Conservation (phyloP, 2,888 invertebrate genomes). For the Ophion costatus region DNA sequence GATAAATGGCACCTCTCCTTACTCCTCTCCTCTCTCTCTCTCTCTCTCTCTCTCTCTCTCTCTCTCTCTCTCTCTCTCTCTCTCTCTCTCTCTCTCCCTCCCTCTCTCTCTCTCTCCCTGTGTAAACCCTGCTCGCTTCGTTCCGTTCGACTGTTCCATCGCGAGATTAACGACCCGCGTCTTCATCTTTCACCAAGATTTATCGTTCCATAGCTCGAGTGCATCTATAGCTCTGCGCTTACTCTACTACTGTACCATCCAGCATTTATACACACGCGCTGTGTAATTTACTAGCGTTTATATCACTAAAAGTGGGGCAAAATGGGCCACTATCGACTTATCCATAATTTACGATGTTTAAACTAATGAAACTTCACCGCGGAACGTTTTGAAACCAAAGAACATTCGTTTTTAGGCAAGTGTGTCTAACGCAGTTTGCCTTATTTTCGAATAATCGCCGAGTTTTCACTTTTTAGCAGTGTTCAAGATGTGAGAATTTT, state of each 20-base stretch:
- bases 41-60: not conserved
- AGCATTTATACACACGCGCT: slow-evolving; percentile 6
- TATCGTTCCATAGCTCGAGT: slow-evolving; percentile 62
- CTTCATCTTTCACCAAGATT: slow-evolving; percentile 69
- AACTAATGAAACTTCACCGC: too few relatives aligned
- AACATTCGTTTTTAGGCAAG: too few relatives aligned
- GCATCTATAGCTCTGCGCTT: slow-evolving; percentile 44
- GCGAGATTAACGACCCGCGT: slow-evolving; percentile 68
- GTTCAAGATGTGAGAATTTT: not conserved
- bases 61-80: slow-evolving; percentile 4
- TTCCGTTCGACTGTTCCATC: slow-evolving; percentile 69
- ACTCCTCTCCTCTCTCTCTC: not conserved
- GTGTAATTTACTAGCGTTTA: slow-evolving; percentile 14
- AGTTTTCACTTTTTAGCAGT: too few relatives aligned
- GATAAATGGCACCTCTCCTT: slow-evolving; percentile 63
- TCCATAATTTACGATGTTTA: not conserved
- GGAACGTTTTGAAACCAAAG: too few relatives aligned
- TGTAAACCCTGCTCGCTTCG: slow-evolving; percentile 51
- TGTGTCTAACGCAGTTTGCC: too few relatives aligned
- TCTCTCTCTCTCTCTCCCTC: not conserved
- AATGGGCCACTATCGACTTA: not conserved
- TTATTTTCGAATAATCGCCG: too few relatives aligned
- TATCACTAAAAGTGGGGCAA: slow-evolving; percentile 5
- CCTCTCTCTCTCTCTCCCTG: not conserved
- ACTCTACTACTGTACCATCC: slow-evolving; percentile 18